phyloP scores from a whole-genome alignment of 2,888 invertebrate genomes.

The Hylaea fasciaria region DNA sequence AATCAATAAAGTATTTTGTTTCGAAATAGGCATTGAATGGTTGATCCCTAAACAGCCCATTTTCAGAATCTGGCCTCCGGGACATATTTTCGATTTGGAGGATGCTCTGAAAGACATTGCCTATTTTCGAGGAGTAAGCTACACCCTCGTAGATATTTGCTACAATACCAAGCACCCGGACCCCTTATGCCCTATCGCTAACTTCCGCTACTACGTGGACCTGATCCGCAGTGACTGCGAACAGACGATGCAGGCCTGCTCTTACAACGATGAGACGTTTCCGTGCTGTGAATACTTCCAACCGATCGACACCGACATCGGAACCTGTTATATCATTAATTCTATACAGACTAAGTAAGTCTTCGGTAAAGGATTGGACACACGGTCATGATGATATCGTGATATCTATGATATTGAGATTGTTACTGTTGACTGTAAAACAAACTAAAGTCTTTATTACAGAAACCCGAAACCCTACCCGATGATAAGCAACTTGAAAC shows the following conservation, averaged over 20 bases:
- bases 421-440: neutral
- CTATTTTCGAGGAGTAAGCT: constrained; percentile 88
- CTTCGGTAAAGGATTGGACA: no score
- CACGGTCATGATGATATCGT: no score
- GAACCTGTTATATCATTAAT: constrained; percentile 86
- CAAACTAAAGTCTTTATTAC: constrained; percentile 17
- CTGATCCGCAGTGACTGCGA: constrained; percentile 82
- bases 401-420: neutral
- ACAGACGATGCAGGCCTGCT: constrained; percentile 79
- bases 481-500: constrained; percentile 81
- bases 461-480: constrained; percentile 69
- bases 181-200: constrained; percentile 83
- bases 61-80: constrained; percentile 87
- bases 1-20: no score
- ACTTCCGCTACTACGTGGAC: constrained; percentile 85
- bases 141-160: constrained; percentile 87
- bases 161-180: constrained; percentile 74
- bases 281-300: constrained; percentile 87
- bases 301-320: constrained; percentile 85
- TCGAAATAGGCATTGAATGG: no score
- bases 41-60: neutral
- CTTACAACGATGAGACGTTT: constrained; percentile 80
- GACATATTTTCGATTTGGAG: constrained; percentile 88
- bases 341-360: constrained; percentile 84
- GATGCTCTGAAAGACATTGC: constrained; percentile 88